Percentiles rank a stretch among this genome's conserved stretches.
These are phyloP conservation scores for Premnoplex brunnescens DNA, from an alignment of 2,797 vertebrate species.

Conservation along the genomic window DNA sequence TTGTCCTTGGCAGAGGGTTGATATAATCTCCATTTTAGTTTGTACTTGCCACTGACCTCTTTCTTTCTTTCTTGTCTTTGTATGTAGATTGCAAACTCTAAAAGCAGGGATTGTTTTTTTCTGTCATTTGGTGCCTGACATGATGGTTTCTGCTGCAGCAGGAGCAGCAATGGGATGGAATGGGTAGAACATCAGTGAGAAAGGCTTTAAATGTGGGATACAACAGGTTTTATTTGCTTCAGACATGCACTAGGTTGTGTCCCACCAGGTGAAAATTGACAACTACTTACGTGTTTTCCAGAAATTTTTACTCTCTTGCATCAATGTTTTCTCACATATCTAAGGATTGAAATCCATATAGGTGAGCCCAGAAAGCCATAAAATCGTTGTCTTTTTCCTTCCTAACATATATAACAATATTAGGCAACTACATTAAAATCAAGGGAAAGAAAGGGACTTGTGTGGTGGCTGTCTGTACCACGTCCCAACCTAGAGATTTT, in stretches of 20 bases:
- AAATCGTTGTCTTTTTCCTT: not conserved
- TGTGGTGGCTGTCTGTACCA: not conserved
- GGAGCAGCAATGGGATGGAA: not conserved
- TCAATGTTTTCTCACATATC: not conserved
- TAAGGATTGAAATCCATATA: not conserved
- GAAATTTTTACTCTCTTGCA: not conserved
- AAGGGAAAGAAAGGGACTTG: not conserved
- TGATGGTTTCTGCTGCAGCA: not conserved
- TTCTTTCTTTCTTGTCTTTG: not conserved
- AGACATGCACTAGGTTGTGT: not conserved
- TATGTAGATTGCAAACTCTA: not conserved
- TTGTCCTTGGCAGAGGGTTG: not conserved
- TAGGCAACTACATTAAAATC: not conserved
- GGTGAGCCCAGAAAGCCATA: not conserved
- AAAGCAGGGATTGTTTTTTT: not conserved
- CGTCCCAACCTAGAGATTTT: not conserved
- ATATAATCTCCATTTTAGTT: not conserved
- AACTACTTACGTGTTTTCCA: not conserved
- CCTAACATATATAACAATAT: not conserved
- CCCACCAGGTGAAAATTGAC: not conserved
- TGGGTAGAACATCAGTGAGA: not conserved
- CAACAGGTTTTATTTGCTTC: not conserved
- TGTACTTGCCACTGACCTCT: not conserved
- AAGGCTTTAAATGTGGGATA: not conserved
- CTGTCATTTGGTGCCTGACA: not conserved